These are phyloP conservation scores for Myrmecophaga tridactyla DNA, from an alignment of 2,113 vertebrate genomes.

Conservation along the genomic window DNA sequence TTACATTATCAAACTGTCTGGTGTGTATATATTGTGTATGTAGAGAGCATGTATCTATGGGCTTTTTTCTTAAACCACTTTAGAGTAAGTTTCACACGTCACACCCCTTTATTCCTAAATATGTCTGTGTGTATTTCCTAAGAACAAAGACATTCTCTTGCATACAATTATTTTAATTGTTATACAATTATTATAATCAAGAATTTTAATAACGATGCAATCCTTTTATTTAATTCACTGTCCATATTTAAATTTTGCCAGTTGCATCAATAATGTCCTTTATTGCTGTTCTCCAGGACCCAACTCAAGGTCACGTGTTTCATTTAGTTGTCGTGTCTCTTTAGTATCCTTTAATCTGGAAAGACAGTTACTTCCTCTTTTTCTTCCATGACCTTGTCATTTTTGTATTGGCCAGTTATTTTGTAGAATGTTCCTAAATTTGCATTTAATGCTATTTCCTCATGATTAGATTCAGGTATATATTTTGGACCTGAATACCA, in stretches of 20 bases:
- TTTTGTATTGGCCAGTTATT: not conserved
- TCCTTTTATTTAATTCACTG: slow-evolving; percentile 1
- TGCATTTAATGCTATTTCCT: slow-evolving; percentile 12
- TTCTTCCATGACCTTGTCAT: slow-evolving; percentile 25
- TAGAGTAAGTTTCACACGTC: slow-evolving; percentile 1
- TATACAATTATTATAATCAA: not conserved
- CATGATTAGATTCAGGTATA: not conserved
- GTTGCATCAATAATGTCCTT: not conserved
- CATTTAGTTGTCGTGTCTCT: not conserved
- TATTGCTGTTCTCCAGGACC: not conserved
- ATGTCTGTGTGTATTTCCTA: not conserved
- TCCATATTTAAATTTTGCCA: slow-evolving; percentile 26
- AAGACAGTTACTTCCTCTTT: not conserved
- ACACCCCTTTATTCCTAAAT: not conserved
- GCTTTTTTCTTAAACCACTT: not conserved
- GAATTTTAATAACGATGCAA: not conserved
- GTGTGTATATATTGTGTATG: too few relatives aligned
- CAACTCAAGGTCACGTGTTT: not conserved
- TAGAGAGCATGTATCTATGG: not conserved
- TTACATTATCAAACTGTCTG: not conserved
- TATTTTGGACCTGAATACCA: not conserved
- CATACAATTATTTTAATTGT: not conserved
- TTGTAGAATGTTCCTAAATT: slow-evolving; percentile 29
- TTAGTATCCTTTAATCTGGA: not conserved
- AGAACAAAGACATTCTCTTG: slow-evolving; percentile 3